phyloP scores from a whole-genome alignment of 2,888 invertebrate species.

The Lepetodrilus schrolli region DNA sequence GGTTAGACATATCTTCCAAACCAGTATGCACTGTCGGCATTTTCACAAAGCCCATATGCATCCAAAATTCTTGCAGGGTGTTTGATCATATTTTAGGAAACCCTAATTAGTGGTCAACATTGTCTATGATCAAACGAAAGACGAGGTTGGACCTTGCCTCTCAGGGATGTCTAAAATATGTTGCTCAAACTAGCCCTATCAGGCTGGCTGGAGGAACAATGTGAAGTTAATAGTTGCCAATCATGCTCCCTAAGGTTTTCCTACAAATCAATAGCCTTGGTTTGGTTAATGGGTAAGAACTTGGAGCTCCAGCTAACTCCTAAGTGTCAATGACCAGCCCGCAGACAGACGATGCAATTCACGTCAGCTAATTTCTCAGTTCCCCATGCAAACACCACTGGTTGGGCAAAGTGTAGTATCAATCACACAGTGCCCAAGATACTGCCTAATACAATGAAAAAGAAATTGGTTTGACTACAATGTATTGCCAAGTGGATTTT shows the following conservation, averaged over 20 bases:
- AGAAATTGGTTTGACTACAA: conserved; percentile 10
- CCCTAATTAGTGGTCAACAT: not conserved
- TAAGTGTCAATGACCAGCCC: not conserved
- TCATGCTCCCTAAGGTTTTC: conserved; percentile 6
- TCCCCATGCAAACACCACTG: conserved; percentile 22
- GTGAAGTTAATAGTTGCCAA: conserved; percentile 21
- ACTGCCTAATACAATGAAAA: conserved; percentile 18
- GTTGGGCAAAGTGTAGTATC: not conserved
- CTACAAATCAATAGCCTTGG: conserved; percentile 6
- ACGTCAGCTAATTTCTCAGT: not conserved
- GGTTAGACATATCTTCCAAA: not conserved
- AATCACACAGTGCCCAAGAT: conserved; percentile 14
- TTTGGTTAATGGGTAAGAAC: conserved; percentile 8
- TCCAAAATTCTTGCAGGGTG: not conserved
- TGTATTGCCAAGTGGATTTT: not conserved
- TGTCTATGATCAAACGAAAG: not conserved
- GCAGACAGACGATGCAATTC: conserved; percentile 11
- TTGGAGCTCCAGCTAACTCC: not conserved
- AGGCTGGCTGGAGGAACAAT: conserved; percentile 7
- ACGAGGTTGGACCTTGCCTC: not conserved
- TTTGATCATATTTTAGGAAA: not conserved
- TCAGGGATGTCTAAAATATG: conserved; percentile 1
- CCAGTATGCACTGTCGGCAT: not conserved
- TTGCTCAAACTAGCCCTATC: not conserved
- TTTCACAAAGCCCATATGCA: conserved; percentile 1